Percentiles rank a stretch among this genome's conserved stretches.
phyloP scores from a whole-genome alignment of 2,797 vertebrate genomes.

The Trachurus trachurus region DNA sequence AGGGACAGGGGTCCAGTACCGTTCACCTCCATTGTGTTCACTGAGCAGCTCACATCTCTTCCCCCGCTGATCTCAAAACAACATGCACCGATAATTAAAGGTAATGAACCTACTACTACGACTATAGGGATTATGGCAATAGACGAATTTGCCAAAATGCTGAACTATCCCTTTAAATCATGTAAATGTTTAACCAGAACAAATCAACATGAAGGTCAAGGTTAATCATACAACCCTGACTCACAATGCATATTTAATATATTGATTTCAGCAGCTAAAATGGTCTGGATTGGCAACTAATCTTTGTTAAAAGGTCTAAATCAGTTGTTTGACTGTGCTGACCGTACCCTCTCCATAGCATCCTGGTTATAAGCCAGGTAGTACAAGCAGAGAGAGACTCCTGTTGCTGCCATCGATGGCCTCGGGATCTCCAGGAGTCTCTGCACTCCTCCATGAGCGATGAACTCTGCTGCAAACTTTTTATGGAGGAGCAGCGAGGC shows the following conservation, averaged over 20 bases:
- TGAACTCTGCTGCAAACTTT: slow-evolving; percentile 97
- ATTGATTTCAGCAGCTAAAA: not conserved
- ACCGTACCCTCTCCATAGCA: slow-evolving; percentile 94
- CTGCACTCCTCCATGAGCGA: slow-evolving; percentile 94
- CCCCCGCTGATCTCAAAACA: too few species aligned
- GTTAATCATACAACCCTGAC: too few species aligned
- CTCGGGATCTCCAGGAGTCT: slow-evolving; percentile 94
- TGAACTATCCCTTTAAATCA: not conserved
- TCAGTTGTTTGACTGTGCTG: not conserved
- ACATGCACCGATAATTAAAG: too few species aligned
- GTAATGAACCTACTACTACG: too few species aligned
- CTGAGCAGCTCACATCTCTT: too few species aligned
- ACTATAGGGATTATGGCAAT: too few species aligned
- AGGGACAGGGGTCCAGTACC: too few species aligned
- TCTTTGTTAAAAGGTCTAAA: not conserved
- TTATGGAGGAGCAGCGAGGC: slow-evolving; percentile 96
- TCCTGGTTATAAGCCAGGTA: slow-evolving; percentile 98
- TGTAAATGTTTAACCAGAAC: not conserved
- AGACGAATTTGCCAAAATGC: too few species aligned
- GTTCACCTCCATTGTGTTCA: too few species aligned
- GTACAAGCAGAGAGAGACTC: slow-evolving; percentile 96
- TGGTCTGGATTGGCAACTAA: not conserved
- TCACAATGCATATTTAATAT: too few species aligned
- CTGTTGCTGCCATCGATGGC: slow-evolving; percentile 97
- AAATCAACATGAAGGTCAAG: too few species aligned